Conservation (phyloP, 2,888 invertebrate genomes). For the Gastracanthus pulcherrimus region DNA sequence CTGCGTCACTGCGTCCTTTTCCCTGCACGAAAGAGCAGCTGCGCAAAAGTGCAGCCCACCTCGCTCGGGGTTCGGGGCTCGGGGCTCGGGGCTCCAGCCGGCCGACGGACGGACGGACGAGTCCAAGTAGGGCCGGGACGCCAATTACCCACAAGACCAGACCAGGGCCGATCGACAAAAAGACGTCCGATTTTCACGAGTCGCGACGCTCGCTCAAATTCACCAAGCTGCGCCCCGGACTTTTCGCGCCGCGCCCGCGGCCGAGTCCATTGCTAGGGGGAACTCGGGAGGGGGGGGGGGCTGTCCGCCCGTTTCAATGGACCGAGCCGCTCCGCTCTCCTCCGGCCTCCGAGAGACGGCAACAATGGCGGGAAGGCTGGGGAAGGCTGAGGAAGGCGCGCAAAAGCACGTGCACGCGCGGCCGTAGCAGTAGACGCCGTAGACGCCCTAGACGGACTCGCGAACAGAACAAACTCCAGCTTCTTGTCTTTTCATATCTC, state of each 20-base stretch:
- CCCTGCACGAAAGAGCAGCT: neutral
- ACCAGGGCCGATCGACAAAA: neutral
- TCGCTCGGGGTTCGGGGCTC: conserved; percentile 16
- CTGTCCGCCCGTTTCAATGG: conserved; percentile 64
- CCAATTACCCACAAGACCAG: neutral
- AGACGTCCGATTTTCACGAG: neutral
- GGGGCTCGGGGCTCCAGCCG: neutral
- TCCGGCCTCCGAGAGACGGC: neutral
- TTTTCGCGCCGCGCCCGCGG: conserved; percentile 56
- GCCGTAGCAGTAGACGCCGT: too few relatives aligned
- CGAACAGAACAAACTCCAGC: neutral
- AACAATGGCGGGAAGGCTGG: conserved; percentile 73
- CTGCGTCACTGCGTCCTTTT: too few relatives aligned
- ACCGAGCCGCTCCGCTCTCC: conserved; percentile 57
- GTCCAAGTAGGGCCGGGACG: conserved; percentile 16
- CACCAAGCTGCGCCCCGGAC: neutral
- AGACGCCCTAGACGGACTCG: neutral
- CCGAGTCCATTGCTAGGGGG: conserved; percentile 69
- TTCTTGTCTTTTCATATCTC: neutral
- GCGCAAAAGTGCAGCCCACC: conserved; percentile 10
- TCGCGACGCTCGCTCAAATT: neutral
- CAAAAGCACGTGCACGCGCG: conserved; percentile 56
- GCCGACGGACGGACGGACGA: conserved; percentile 7
- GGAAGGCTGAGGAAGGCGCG: too few relatives aligned
- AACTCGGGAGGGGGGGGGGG: conserved; percentile 52